phyloP scores from a whole-genome alignment of 2,797 vertebrate species.

The Menidia menidia region DNA sequence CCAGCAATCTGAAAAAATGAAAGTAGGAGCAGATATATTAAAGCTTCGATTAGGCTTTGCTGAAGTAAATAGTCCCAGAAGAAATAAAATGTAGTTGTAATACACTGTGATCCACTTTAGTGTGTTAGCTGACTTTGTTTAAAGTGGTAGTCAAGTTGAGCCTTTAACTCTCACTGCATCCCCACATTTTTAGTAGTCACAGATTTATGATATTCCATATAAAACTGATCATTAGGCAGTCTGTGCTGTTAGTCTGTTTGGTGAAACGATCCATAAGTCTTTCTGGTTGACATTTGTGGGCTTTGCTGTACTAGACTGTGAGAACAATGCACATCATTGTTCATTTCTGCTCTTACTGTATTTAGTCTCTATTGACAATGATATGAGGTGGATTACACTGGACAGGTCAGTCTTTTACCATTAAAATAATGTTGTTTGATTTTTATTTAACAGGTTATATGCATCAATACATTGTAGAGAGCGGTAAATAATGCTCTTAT shows the following conservation, averaged over 20 bases:
- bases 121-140: too few species aligned
- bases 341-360: background rate
- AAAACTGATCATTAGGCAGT: background rate
- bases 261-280: too few species aligned
- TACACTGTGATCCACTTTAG: too few species aligned
- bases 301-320: background rate
- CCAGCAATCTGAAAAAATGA: too few species aligned
- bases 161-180: too few species aligned
- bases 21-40: too few species aligned
- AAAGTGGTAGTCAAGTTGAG: too few species aligned
- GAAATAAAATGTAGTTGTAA: too few species aligned
- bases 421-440: constrained; percentile 4
- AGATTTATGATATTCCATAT: background rate
- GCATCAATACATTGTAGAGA: background rate
- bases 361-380: background rate
- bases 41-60: too few species aligned
- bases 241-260: background rate
- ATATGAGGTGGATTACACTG: background rate
- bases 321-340: background rate
- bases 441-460: constrained; percentile 1
- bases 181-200: background rate
- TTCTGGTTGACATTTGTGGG: background rate
- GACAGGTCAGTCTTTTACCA: background rate
- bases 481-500: background rate
- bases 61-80: too few species aligned